These are phyloP conservation scores for Corythoichthys haematopterus DNA, from an alignment of 2,113 vertebrate genomes.

Conservation along the genomic window DNA sequence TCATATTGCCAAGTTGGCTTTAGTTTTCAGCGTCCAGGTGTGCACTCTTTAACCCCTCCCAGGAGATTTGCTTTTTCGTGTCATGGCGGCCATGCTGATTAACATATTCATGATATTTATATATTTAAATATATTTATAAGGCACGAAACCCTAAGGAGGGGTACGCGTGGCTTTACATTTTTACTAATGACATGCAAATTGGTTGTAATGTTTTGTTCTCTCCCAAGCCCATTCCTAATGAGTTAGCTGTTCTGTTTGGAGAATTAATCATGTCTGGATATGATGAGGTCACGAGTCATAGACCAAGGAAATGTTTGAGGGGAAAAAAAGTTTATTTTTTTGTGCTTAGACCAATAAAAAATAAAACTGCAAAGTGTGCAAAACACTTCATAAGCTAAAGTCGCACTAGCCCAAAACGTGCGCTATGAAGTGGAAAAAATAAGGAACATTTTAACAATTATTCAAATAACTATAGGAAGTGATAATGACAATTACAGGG, in stretches of 20 bases:
- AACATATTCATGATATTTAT: constrained; percentile 79
- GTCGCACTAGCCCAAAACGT: no score
- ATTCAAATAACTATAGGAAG: no score
- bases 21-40: constrained; percentile 33
- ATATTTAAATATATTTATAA: constrained; percentile 82
- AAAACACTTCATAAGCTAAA: not conserved
- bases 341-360: not conserved
- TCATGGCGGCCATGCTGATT: constrained; percentile 60
- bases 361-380: not conserved
- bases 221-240: constrained; percentile 49
- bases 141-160: constrained; percentile 68
- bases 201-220: constrained; percentile 68
- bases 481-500: no score
- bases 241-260: constrained; percentile 38
- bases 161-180: constrained; percentile 53
- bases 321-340: not conserved
- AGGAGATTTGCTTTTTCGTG: constrained; percentile 49
- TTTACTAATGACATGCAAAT: constrained; percentile 77
- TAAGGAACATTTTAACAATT: no score
- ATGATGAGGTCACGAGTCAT: not conserved
- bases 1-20: constrained; percentile 7
- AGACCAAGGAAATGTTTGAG: not conserved
- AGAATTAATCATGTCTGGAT: constrained; percentile 21
- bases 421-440: no score
- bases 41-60: constrained; percentile 27